Conservation (phyloP, 2,797 vertebrate species). For the Myotis planiceps region DNA sequence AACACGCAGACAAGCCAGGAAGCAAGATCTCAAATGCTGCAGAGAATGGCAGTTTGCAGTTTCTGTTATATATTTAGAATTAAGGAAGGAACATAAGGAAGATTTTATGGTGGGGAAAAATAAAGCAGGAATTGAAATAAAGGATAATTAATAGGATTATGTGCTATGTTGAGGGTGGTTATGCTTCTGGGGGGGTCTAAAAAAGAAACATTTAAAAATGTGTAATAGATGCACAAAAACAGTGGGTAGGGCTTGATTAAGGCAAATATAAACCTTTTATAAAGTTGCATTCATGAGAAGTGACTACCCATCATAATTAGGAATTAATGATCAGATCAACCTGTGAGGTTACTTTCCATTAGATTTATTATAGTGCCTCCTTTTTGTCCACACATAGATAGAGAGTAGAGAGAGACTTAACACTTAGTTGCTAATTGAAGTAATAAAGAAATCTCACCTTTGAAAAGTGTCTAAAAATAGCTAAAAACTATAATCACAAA, state of each 20-base stretch:
- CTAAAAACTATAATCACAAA: neutral
- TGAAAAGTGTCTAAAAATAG: neutral
- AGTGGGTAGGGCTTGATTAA: neutral
- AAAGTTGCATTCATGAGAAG: neutral
- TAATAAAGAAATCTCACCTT: neutral
- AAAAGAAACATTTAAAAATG: neutral
- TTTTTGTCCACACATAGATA: neutral
- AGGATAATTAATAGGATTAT: neutral
- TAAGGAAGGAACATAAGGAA: neutral
- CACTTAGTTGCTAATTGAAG: neutral
- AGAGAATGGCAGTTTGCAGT: neutral
- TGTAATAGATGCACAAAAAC: neutral
- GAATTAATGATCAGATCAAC: neutral
- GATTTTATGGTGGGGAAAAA: neutral
- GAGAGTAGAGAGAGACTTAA: neutral
- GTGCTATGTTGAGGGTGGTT: neutral
- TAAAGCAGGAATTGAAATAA: neutral
- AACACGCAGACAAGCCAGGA: neutral
- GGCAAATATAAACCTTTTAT: neutral
- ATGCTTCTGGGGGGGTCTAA: neutral
- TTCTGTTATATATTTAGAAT: neutral
- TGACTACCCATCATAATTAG: neutral
- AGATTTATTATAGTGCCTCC: neutral
- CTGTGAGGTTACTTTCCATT: neutral
- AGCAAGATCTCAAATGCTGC: neutral